Evolutionary conservation across 2,113 vertebrate genomes (phyloP).

Genomic region (Trematomus loennbergii): DNA sequence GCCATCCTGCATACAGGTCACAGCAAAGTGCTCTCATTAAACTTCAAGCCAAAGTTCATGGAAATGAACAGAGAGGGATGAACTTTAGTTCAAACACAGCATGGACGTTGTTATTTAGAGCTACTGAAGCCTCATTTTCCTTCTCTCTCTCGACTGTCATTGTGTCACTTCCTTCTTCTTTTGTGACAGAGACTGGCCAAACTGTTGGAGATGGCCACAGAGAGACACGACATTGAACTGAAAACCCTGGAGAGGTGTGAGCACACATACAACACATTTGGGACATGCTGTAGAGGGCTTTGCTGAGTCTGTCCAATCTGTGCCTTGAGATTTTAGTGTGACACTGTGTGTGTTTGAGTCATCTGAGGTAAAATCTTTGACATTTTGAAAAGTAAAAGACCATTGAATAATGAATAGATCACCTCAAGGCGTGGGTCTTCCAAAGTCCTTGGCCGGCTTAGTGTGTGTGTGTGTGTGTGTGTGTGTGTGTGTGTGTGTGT

Average conservation of each 20-base stretch:
- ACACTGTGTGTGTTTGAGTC: slow-evolving; percentile 30
- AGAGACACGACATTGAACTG: slow-evolving; percentile 89
- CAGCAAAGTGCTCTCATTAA: not conserved
- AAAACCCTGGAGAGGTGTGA: slow-evolving; percentile 89
- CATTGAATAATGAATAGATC: slow-evolving; percentile 59
- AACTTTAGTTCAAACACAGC: slow-evolving; percentile 5
- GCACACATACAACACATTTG: slow-evolving; percentile 54
- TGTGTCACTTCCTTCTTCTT: slow-evolving; percentile 52
- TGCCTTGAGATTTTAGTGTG: slow-evolving; percentile 38
- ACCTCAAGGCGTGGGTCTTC: slow-evolving; percentile 42
- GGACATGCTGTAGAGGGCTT: slow-evolving; percentile 43
- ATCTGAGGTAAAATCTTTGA: slow-evolving; percentile 64
- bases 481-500: too few relatives aligned
- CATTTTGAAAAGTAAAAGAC: slow-evolving; percentile 63
- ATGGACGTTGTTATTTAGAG: slow-evolving; percentile 18
- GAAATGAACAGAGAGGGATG: slow-evolving; percentile 9
- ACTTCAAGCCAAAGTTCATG: slow-evolving; percentile 10
- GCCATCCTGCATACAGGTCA: not conserved
- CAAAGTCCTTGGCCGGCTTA: slow-evolving; percentile 46
- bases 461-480: not conserved
- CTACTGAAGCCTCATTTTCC: not conserved
- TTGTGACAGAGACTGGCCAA: slow-evolving; percentile 88
- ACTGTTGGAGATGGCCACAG: slow-evolving; percentile 90
- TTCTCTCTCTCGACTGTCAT: slow-evolving; percentile 40
- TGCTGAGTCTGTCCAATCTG: slow-evolving; percentile 54